Evolutionary conservation across 2,888 invertebrate species (phyloP).

Genomic region (Lapara coniferarum): DNA sequence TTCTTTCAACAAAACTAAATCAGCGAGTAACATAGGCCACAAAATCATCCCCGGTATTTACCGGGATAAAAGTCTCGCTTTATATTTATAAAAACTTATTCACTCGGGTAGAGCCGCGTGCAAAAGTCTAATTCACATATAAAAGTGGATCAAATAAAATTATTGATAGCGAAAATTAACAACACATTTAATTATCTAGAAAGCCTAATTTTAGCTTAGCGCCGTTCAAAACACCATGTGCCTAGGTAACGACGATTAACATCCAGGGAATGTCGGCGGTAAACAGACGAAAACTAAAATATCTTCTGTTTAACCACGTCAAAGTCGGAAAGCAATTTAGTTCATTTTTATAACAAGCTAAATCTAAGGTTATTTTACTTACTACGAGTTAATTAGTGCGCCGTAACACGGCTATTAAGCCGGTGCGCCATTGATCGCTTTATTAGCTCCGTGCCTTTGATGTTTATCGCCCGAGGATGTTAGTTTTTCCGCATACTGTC

Average conservation of each 20-base stretch:
- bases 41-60: too few species aligned
- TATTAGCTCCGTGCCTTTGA: slow-evolving; percentile 75
- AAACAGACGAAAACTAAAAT: slow-evolving; percentile 34
- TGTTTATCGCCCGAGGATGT: slow-evolving; percentile 78
- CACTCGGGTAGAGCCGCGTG: too few species aligned
- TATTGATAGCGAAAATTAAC: too few species aligned
- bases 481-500: slow-evolving; percentile 83
- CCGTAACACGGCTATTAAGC: slow-evolving; percentile 64
- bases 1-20: too few species aligned
- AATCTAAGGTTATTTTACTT: slow-evolving; percentile 48
- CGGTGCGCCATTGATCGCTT: slow-evolving; percentile 74
- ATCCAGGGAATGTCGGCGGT: slow-evolving; percentile 21
- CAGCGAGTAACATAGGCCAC: too few species aligned
- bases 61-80: too few species aligned
- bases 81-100: too few species aligned
- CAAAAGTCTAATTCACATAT: too few species aligned
- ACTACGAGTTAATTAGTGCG: slow-evolving; percentile 67
- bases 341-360: slow-evolving; percentile 27
- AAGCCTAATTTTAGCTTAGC: slow-evolving; percentile 9
- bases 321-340: slow-evolving; percentile 31
- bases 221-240: neutral
- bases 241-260: slow-evolving; percentile 8
- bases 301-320: slow-evolving; percentile 38
- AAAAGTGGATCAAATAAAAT: too few species aligned
- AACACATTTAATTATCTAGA: neutral